These are phyloP conservation scores for Alca torda DNA, from an alignment of 2,797 vertebrate species.

Conservation along the genomic window DNA sequence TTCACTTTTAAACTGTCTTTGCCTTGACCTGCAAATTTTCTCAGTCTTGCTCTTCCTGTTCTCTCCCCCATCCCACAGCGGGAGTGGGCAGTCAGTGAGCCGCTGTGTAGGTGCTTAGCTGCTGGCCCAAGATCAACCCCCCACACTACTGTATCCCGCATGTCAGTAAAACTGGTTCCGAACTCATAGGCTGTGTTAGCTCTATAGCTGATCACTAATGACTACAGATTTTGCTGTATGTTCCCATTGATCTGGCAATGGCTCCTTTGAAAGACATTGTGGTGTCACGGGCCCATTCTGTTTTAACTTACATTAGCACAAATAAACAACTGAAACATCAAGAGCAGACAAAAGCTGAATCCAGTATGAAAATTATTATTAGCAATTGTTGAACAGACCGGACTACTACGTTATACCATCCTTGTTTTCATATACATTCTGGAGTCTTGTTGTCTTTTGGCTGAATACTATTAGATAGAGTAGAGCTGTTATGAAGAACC, in stretches of 20 bases:
- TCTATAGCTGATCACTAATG: not conserved
- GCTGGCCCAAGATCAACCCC: not conserved
- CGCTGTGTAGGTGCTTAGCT: not conserved
- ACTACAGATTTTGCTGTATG: not conserved
- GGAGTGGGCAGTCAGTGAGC: fast-evolving
- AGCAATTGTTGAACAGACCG: not conserved
- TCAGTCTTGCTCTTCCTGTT: not conserved
- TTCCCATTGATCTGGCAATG: not conserved
- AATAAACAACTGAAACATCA: not conserved
- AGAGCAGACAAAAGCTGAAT: not conserved
- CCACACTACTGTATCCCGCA: not conserved
- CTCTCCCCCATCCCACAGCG: fast-evolving
- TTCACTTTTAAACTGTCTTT: not conserved
- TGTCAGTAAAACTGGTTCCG: not conserved
- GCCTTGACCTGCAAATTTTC: not conserved
- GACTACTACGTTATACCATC: not conserved
- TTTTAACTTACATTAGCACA: not conserved
- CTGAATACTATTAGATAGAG: not conserved
- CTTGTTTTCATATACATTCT: not conserved
- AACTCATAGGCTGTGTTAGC: not conserved
- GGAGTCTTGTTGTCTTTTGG: not conserved
- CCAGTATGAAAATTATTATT: not conserved
- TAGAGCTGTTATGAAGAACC: not conserved
- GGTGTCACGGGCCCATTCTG: not conserved
- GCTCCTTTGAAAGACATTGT: not conserved